Conservation (phyloP, 2,888 invertebrate species). For the Gymnosoma rotundatum region DNA sequence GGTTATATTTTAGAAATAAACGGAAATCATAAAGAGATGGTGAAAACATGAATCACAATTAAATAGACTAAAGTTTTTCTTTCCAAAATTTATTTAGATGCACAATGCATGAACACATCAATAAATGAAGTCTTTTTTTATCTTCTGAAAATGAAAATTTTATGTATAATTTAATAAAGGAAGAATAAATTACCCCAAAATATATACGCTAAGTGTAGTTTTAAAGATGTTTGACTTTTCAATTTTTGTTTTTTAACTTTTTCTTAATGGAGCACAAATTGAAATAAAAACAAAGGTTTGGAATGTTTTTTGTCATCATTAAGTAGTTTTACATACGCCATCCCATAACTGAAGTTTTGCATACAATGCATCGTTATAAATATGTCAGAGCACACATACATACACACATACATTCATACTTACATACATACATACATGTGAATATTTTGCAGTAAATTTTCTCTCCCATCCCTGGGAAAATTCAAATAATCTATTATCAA, state of each 20-base stretch:
- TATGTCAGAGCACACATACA: neutral
- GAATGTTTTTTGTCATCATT: too few relatives aligned
- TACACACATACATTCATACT: neutral
- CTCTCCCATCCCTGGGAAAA: constrained; percentile 11
- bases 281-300: too few relatives aligned
- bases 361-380: neutral
- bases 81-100: neutral
- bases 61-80: neutral
- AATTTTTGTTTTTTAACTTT: too few relatives aligned
- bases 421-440: too few relatives aligned
- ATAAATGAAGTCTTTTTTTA: neutral
- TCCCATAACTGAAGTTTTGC: neutral
- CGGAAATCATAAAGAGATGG: constrained; percentile 25
- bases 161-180: constrained; percentile 1
- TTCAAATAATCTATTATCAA: constrained; percentile 4
- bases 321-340: too few relatives aligned
- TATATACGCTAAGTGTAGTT: neutral
- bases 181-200: neutral
- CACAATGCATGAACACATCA: neutral
- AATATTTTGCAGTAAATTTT: neutral
- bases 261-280: too few relatives aligned
- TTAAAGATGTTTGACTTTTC: too few relatives aligned
- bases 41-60: constrained; percentile 12
- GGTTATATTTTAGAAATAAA: constrained; percentile 50
- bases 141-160: neutral